These are phyloP conservation scores for Auanema sp. DNA, from an alignment of 2,888 invertebrate species.

Conservation along the genomic window DNA sequence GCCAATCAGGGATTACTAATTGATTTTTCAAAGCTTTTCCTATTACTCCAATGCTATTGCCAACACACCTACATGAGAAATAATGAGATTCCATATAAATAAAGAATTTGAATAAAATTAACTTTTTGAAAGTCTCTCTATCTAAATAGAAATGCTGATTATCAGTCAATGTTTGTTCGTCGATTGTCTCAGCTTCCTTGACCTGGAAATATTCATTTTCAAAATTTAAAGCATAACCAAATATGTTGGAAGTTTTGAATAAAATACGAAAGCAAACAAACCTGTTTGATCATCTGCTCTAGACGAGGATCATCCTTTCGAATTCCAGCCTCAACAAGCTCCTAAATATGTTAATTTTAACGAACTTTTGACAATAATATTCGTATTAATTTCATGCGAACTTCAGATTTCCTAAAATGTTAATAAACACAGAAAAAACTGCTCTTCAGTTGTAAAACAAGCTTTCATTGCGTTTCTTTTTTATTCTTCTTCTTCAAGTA, in stretches of 20 bases:
- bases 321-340: slow-evolving; percentile 45
- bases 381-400: not conserved
- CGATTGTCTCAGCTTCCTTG: slow-evolving; percentile 39
- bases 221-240: not conserved
- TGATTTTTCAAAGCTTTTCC: slow-evolving; percentile 73
- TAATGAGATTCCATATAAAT: not conserved
- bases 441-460: no score
- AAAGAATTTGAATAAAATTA: slow-evolving; percentile 3
- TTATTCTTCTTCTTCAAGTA: no score
- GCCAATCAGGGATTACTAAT: slow-evolving; percentile 91
- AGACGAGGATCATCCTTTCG: slow-evolving; percentile 50
- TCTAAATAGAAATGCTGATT: slow-evolving; percentile 43
- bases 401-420: no score
- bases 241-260: no score
- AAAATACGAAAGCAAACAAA: not conserved
- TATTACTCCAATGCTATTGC: slow-evolving; percentile 57
- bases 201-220: slow-evolving; percentile 20
- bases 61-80: slow-evolving; percentile 49
- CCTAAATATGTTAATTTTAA: slow-evolving; percentile 25
- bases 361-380: not conserved
- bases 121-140: slow-evolving; percentile 46
- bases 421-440: no score
- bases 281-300: slow-evolving; percentile 36
- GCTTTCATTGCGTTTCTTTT: no score
- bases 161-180: slow-evolving; percentile 37